Evolutionary conservation across 23 tunicate genomes (phyloP).

Genomic region (Trididemnum nubilum): DNA sequence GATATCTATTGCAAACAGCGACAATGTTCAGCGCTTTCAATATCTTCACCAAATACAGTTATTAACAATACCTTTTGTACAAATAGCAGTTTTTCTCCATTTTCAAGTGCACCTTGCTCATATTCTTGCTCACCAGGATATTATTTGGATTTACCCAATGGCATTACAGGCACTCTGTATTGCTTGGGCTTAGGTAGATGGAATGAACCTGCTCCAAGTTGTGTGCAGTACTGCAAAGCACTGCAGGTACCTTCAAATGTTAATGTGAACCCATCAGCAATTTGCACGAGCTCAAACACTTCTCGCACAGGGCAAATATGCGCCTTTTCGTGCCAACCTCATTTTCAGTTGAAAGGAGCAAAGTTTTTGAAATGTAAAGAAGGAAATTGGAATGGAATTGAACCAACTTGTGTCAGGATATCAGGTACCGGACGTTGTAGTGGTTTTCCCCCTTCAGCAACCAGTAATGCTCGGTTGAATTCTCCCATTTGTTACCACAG

Average conservation of each 20-base stretch:
- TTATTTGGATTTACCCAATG: background rate
- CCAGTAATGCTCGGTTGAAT: background rate
- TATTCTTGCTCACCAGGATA: background rate
- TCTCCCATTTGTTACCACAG: background rate
- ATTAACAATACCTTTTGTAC: constrained; percentile 1
- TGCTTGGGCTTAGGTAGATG: constrained; percentile 4
- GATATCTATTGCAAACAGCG: background rate
- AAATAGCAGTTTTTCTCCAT: background rate
- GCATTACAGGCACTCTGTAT: background rate
- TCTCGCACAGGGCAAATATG: background rate
- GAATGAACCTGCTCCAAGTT: constrained; percentile 3
- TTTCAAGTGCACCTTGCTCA: background rate
- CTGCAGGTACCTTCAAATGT: background rate
- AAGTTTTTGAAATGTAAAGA: background rate
- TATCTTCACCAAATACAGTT: background rate
- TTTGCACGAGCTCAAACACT: background rate
- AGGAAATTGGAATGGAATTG: background rate
- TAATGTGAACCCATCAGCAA: background rate
- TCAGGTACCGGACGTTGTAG: background rate
- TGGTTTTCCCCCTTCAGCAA: background rate
- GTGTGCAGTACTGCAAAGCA: background rate
- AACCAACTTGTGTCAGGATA: background rate
- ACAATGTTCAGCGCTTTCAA: background rate
- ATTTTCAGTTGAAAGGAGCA: background rate
- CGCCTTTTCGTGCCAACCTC: background rate